Conservation (phyloP, 2,797 vertebrate species). For the Aeoliscus strigatus region DNA sequence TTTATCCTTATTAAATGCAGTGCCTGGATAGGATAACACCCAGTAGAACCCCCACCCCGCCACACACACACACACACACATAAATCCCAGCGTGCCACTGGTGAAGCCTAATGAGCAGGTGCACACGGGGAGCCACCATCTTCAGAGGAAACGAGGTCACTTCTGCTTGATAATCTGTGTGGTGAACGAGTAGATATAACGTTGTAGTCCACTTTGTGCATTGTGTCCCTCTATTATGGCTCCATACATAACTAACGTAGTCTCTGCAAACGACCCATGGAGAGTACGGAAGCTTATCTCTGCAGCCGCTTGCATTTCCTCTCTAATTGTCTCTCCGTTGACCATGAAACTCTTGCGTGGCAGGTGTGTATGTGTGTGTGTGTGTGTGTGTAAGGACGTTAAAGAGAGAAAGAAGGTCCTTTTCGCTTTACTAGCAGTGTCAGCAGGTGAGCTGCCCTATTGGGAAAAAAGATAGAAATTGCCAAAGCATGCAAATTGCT, state of each 20-base stretch:
- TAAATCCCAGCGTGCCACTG: conserved; percentile 18
- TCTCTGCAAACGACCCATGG: conserved; percentile 49
- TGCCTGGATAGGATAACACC: conserved; percentile 11
- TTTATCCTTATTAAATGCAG: conserved; percentile 7
- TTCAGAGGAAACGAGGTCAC: conserved; percentile 41
- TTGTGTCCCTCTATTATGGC: too few species aligned
- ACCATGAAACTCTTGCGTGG: conserved; percentile 24
- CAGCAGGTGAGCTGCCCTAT: conserved; percentile 71
- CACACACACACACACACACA: too few species aligned
- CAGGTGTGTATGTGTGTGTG: conserved; percentile 8
- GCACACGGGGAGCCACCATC: conserved; percentile 20
- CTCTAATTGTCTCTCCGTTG: conserved; percentile 56
- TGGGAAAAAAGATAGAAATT: conserved; percentile 65
- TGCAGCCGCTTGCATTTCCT: conserved; percentile 53
- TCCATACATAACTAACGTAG: too few species aligned
- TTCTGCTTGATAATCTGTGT: conserved; percentile 26
- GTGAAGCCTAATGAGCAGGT: conserved; percentile 39
- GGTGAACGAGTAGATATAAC: too few species aligned
- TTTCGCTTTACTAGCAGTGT: conserved; percentile 62
- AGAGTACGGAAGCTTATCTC: conserved; percentile 50
- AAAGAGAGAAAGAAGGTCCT: conserved; percentile 39
- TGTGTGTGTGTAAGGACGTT: conserved; percentile 29
- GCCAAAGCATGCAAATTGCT: conserved; percentile 72
- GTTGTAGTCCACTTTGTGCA: too few species aligned
- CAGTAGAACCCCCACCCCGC: conserved; percentile 21